A percentile compares a stretch with the other conserved stretches of the same genome.
phyloP scores from a whole-genome alignment of 2,113 vertebrate species.

The Solenodon paradoxus region DNA sequence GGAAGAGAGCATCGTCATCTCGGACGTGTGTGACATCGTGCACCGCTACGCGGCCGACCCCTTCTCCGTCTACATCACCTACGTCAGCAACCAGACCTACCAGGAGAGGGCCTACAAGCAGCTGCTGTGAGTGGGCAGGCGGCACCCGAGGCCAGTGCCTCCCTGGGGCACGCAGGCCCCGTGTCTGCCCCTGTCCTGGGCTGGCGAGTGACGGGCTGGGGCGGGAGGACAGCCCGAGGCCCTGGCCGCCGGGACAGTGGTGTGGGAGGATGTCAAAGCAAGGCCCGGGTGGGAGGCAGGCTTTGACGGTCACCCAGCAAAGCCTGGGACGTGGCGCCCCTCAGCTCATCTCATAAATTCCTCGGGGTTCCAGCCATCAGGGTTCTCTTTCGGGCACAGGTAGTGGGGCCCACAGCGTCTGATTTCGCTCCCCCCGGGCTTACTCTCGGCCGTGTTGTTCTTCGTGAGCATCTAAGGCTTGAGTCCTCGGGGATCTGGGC shows the following conservation, averaged over 20 bases:
- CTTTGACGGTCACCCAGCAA: neutral
- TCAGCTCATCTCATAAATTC: neutral
- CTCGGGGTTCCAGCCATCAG: neutral
- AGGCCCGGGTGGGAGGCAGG: accelerated
- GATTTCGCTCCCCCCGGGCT: no score
- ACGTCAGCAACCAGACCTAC: constrained; percentile 97
- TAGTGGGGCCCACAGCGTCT: no score
- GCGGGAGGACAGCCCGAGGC: neutral
- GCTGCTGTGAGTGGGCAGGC: constrained; percentile 89
- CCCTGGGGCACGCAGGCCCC: no score
- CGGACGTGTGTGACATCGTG: constrained; percentile 96
- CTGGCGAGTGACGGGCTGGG: no score
- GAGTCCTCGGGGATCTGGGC: accelerated
- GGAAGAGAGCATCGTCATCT: constrained; percentile 93
- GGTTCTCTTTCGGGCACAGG: no score
- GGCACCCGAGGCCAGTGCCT: no score
- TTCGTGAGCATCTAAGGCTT: no score
- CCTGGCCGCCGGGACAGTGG: neutral
- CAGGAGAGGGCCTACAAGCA: constrained; percentile 96
- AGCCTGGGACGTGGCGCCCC: no score
- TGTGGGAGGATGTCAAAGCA: neutral
- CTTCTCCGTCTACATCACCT: constrained; percentile 94
- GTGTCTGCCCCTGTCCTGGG: no score
- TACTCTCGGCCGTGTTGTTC: no score
- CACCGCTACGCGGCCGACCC: constrained; percentile 86